Evolutionary conservation across 2,797 vertebrate species (phyloP), one percentile per base, ranked within the genome.

Genomic region (Acrocephalus scirpaceus): DNA sequence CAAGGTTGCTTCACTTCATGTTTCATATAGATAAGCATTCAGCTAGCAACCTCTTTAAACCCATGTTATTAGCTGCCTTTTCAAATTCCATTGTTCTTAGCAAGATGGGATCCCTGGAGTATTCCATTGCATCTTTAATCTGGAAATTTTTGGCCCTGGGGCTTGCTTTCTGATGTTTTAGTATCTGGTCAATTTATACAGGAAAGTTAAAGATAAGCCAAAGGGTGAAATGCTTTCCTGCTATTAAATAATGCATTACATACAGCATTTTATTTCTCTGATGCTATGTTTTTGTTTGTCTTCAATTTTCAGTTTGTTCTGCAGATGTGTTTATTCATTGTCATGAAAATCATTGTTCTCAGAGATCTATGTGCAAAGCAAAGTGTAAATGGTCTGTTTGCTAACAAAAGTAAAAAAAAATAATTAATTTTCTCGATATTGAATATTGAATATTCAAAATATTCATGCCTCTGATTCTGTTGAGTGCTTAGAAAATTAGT

Each of bases 321-420:
- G 75, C 29, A 57, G 79, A 72, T 86, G 48, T 62, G 16, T 92
- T 95, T 94, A 88, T 88, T 92, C 82, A 81, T 72, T 90, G 74
- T 76, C 5, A 40, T 71, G 65, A 36, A 91, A 91, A 72, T 77
- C 15, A 3, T 95, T 96, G 87, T 95, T 88, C 92, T 92, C 70
- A 66, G 85, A 96, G 67, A 93, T 94, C 50, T 92, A 47, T 71
- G 83, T 88, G 85, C 87, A 91, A 89, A 95, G n/a, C 27, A 18
- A 84, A 95, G 92, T 56, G 19, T 74, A 84, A 92, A 70, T 57
- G 81, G 88, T 91, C 95, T 97, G 81, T 92, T 97, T 96, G 50
- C 54, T 88, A 89, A 87, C 80, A 90, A 75, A 96, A 95, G 34
- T 66, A 54, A 67, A 79, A 93, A 91, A 95, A 78, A 73, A 47